Percentiles rank a stretch among this genome's conserved stretches.
Evolutionary conservation across 1,140 invertebrate species (phyloP).

Genomic region (Drosophila ogumai): DNA sequence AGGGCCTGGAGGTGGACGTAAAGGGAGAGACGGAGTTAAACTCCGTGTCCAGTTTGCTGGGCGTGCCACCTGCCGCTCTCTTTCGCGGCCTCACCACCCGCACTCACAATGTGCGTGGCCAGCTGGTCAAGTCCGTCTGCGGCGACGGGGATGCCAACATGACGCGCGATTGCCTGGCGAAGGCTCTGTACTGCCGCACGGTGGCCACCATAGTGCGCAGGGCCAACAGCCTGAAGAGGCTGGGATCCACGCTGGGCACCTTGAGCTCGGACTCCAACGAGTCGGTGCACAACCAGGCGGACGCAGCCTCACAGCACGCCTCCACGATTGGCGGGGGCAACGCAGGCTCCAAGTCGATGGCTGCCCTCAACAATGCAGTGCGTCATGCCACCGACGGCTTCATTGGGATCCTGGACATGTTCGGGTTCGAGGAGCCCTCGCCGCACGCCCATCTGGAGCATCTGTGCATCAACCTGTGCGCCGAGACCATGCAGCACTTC

Average conservation of each 20-base stretch:
- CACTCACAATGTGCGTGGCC: slow-evolving; percentile 93
- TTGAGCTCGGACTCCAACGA: slow-evolving; percentile 96
- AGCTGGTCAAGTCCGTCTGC: slow-evolving; percentile 92
- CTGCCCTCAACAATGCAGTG: slow-evolving; percentile 95
- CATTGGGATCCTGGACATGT: slow-evolving; percentile 98
- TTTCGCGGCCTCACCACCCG: slow-evolving; percentile 93
- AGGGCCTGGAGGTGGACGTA: slow-evolving; percentile 90
- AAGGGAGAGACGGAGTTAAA: slow-evolving; percentile 92
- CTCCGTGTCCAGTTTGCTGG: slow-evolving; percentile 93
- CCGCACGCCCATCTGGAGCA: slow-evolving; percentile 94
- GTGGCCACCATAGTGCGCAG: slow-evolving; percentile 97
- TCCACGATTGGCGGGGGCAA: slow-evolving; percentile 92
- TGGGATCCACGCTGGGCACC: slow-evolving; percentile 94
- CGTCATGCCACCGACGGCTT: slow-evolving; percentile 97
- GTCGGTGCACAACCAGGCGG: slow-evolving; percentile 94
- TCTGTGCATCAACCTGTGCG: slow-evolving; percentile 97
- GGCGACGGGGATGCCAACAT: slow-evolving; percentile 94
- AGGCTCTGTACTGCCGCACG: slow-evolving; percentile 96
- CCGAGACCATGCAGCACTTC: slow-evolving; percentile 98
- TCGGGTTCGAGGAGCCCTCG: slow-evolving; percentile 96
- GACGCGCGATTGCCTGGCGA: slow-evolving; percentile 95
- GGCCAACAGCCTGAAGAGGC: slow-evolving; percentile 95
- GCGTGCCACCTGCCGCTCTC: slow-evolving; percentile 91
- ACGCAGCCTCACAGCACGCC: slow-evolving; percentile 93
- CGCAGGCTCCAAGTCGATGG: slow-evolving; percentile 95